A percentile compares a stretch with the other conserved stretches of the same genome.
phyloP scores from a whole-genome alignment of 2,113 vertebrate species.

The Grus americana region DNA sequence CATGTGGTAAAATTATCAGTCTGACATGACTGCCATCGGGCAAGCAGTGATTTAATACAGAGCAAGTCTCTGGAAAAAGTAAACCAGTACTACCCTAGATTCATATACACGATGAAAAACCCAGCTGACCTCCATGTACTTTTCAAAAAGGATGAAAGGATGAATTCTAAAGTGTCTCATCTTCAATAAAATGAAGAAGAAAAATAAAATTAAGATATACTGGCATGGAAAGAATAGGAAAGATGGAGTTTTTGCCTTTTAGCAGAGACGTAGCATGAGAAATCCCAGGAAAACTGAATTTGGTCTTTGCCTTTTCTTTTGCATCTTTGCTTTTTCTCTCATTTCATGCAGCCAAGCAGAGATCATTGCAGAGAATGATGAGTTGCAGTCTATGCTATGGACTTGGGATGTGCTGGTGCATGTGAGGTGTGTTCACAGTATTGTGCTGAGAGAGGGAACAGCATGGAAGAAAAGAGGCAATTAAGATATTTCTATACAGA shows the following conservation, averaged over 20 bases:
- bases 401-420: not conserved
- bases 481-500: not conserved
- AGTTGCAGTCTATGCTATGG: not conserved
- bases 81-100: not conserved
- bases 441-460: not conserved
- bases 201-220: not conserved
- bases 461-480: not conserved
- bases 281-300: not conserved
- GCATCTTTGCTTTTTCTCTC: not conserved
- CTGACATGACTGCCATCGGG: not conserved
- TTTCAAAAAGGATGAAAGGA: not conserved
- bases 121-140: not conserved
- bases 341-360: not conserved
- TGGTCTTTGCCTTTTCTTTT: not conserved
- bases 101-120: not conserved
- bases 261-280: not conserved
- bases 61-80: not conserved
- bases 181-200: not conserved
- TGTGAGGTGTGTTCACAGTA: not conserved
- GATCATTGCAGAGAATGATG: not conserved
- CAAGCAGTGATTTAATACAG: not conserved
- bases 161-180: not conserved
- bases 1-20: not conserved
- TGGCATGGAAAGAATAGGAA: not conserved
- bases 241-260: not conserved